Evolutionary conservation across 2,888 invertebrate genomes (phyloP).

Genomic region (Melinopterus prodromus): DNA sequence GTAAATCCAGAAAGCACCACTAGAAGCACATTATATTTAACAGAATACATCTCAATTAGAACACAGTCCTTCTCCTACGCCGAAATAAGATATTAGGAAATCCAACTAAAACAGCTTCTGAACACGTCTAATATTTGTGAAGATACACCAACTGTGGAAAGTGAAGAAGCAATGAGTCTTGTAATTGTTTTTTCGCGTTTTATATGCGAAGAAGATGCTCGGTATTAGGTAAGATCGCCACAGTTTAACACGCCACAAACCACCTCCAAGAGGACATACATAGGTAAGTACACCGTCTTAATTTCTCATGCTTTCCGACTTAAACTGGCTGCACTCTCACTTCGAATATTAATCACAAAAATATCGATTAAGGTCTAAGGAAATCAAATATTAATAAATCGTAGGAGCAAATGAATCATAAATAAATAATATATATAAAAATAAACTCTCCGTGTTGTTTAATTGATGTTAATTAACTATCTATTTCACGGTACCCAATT

Average conservation of each 20-base stretch:
- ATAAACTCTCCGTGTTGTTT: not conserved
- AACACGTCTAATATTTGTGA: not conserved
- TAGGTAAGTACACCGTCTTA: constrained; percentile 44
- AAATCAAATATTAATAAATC: not conserved
- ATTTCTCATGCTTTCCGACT: constrained; percentile 47
- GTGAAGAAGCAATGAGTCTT: constrained; percentile 37
- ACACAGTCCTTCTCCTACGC: constrained; percentile 19
- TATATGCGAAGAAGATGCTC: constrained; percentile 36
- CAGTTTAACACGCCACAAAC: constrained; percentile 29
- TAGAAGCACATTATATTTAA: constrained; percentile 46
- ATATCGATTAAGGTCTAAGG: no score
- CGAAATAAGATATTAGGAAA: not conserved
- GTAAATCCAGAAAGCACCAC: constrained; percentile 52
- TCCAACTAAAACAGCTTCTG: not conserved
- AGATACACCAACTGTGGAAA: constrained; percentile 20
- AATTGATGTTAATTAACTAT: not conserved
- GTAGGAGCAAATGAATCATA: not conserved
- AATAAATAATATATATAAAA: not conserved
- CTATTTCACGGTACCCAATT: not conserved
- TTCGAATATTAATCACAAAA: constrained; percentile 28
- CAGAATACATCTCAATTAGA: constrained; percentile 41
- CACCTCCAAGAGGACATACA: constrained; percentile 36
- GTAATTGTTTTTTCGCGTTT: constrained; percentile 36
- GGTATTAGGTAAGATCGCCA: constrained; percentile 36
- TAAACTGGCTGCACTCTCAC: constrained; percentile 30